Evolutionary conservation across 53 echinoderm and acorn worm species (phyloP).

Genomic region (Zoroaster sp.): DNA sequence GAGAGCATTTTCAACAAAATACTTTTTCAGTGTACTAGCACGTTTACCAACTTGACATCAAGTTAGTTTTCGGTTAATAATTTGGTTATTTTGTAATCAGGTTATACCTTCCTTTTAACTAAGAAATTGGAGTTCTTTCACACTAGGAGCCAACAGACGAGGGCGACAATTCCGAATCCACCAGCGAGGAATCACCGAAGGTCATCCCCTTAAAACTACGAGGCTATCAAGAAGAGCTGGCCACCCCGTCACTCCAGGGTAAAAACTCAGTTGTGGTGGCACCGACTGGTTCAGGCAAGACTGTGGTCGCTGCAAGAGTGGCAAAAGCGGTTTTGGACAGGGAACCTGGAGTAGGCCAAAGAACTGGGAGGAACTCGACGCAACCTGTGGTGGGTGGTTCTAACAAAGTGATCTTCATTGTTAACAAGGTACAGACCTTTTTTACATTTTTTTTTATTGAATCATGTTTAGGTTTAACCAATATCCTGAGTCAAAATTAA

Average conservation of each 20-base stretch:
- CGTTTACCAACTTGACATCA: no score
- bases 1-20: no score
- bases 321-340: conserved; percentile 43
- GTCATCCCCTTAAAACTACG: conserved; percentile 14
- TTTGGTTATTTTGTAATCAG: no score
- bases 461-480: no score
- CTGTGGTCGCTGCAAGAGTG: conserved; percentile 61
- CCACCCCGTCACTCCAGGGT: conserved; percentile 54
- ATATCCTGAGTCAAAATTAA: no score
- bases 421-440: conserved; percentile 84
- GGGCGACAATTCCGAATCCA: background rate
- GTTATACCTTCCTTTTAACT: no score
- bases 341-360: background rate
- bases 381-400: background rate
- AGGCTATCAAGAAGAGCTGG: conserved; percentile 68
- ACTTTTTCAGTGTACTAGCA: no score
- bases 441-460: no score
- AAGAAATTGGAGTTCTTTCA: no score
- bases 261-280: conserved; percentile 76
- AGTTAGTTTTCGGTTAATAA: no score
- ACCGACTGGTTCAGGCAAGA: conserved; percentile 83
- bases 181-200: background rate
- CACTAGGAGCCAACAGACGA: background rate
- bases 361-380: background rate
- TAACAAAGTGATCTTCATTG: conserved; percentile 67